phyloP scores from a whole-genome alignment of 2,888 invertebrate species.

The Oxycera nigricornis region DNA sequence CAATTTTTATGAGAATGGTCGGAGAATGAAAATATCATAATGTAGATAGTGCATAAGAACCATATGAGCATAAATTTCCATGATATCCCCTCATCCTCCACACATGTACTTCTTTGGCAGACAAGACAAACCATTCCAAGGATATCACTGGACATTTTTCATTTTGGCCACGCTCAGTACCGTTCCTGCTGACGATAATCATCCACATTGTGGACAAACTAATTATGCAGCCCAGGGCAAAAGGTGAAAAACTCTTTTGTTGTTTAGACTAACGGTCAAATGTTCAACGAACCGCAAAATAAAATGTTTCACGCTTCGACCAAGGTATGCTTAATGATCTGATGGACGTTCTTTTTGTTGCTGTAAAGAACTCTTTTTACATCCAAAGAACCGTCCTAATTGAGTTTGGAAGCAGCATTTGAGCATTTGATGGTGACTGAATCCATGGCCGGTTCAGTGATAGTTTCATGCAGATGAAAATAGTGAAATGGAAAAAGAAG shows the following conservation, averaged over 20 bases:
- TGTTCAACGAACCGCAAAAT: slow-evolving; percentile 31
- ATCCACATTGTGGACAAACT: background rate
- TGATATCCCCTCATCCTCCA: background rate
- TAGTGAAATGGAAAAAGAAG: background rate
- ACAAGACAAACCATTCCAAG: background rate
- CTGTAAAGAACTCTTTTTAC: background rate
- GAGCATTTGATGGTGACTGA: background rate
- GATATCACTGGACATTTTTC: slow-evolving; percentile 27
- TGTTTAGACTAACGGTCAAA: background rate
- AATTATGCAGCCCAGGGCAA: slow-evolving; percentile 4
- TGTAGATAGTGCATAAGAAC: background rate
- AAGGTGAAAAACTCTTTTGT: background rate
- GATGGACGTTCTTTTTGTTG: background rate
- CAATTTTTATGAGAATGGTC: background rate
- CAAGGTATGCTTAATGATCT: slow-evolving; percentile 38
- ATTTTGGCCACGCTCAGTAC: slow-evolving; percentile 17
- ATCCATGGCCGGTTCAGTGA: background rate
- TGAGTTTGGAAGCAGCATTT: background rate
- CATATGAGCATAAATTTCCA: background rate
- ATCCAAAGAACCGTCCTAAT: background rate
- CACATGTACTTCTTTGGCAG: background rate
- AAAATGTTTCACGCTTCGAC: slow-evolving; percentile 30
- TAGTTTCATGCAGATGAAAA: background rate
- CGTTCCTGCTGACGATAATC: slow-evolving; percentile 14
- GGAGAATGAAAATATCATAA: too few relatives aligned